Percentiles rank a stretch among this genome's conserved stretches.
These are phyloP conservation scores for Hydraecia micacea DNA, from an alignment of 2,888 invertebrate genomes.

Conservation along the genomic window DNA sequence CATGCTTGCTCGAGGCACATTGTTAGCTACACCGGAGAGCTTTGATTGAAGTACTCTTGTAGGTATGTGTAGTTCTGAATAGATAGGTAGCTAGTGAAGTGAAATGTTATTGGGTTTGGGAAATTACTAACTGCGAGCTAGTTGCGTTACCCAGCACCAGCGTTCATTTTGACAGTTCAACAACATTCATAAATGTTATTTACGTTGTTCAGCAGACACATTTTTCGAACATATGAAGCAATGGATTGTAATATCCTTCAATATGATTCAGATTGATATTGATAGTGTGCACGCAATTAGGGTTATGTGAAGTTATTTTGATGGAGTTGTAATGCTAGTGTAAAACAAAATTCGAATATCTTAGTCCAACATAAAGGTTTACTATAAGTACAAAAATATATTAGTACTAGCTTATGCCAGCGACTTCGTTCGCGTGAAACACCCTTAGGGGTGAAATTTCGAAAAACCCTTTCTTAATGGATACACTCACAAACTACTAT, in stretches of 20 bases:
- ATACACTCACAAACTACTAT: no score
- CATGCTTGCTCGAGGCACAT: conserved; percentile 32
- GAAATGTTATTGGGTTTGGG: conserved; percentile 9
- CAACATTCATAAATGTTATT: background rate
- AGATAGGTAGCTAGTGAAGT: background rate
- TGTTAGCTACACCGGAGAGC: conserved; percentile 25
- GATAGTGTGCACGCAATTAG: no score
- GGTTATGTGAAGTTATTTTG: background rate
- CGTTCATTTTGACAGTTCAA: background rate
- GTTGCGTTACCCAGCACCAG: background rate
- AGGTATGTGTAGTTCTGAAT: background rate
- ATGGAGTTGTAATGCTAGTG: background rate
- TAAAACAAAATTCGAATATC: background rate
- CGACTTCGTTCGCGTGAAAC: no score
- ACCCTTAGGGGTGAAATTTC: no score
- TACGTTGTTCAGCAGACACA: background rate
- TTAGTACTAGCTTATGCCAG: no score
- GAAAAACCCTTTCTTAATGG: no score
- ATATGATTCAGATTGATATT: no score
- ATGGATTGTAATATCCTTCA: background rate
- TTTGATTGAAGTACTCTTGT: conserved; percentile 20
- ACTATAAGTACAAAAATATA: background rate
- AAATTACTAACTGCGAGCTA: background rate
- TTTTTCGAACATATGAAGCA: background rate
- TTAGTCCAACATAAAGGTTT: background rate